Evolutionary conservation across 2,888 invertebrate species (phyloP).

Genomic region (Junonia oenone): DNA sequence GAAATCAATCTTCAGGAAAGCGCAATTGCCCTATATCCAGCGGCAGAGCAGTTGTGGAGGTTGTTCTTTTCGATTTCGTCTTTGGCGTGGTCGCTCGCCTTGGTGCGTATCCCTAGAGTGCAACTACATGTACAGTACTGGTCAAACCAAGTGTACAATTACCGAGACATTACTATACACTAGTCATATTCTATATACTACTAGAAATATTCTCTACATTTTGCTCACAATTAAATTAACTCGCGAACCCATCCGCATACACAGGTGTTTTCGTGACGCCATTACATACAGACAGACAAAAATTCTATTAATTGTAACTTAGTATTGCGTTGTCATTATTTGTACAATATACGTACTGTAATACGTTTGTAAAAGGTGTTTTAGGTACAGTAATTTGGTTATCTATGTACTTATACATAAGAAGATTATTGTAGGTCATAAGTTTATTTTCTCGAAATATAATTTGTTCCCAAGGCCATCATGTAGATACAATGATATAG

Average conservation of each 20-base stretch:
- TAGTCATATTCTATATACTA: not conserved
- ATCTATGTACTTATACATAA: too few relatives aligned
- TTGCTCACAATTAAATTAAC: constrained; percentile 29
- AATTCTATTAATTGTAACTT: constrained; percentile 28
- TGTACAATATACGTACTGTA: not conserved
- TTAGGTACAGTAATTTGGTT: too few relatives aligned
- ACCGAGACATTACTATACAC: not conserved
- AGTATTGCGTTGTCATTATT: not conserved
- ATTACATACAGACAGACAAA: constrained; percentile 30
- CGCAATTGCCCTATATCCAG: constrained; percentile 8
- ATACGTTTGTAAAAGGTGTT: too few relatives aligned
- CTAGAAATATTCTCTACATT: not conserved
- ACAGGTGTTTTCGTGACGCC: constrained; percentile 31
- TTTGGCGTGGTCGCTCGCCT: constrained; percentile 17
- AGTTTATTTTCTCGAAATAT: too few relatives aligned
- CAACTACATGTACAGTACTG: constrained; percentile 29
- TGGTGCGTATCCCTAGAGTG: constrained; percentile 30
- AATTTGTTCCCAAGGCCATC: not conserved
- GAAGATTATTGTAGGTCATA: too few relatives aligned
- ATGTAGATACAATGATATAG: not conserved
- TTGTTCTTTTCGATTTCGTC: constrained; percentile 9
- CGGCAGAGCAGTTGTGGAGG: constrained; percentile 18
- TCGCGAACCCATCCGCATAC: constrained; percentile 30
- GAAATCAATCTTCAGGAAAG: constrained; percentile 16
- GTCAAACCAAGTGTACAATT: not conserved